Evolutionary conservation across 2,113 vertebrate species (phyloP).

Genomic region (Ia io): DNA sequence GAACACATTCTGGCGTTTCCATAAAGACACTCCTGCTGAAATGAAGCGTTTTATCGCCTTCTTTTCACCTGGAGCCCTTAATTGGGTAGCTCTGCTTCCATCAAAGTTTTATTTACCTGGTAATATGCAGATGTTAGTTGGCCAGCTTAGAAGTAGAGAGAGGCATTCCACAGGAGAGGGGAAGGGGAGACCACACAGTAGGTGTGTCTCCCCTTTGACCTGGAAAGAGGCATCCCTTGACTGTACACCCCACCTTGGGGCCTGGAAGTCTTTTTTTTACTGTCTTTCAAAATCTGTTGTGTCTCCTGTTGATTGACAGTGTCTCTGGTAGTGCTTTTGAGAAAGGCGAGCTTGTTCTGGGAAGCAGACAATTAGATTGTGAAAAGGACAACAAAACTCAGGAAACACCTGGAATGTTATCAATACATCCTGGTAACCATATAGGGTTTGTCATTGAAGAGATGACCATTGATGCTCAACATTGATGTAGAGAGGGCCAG

Average conservation of each 20-base stretch:
- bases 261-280: conserved; percentile 27
- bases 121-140: conserved; percentile 49
- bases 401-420: conserved; percentile 51
- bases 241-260: not conserved
- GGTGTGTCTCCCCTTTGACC: not conserved
- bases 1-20: conserved; percentile 51
- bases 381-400: conserved; percentile 17
- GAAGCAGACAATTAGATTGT: conserved; percentile 75
- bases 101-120: conserved; percentile 67
- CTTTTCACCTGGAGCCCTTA: conserved; percentile 71
- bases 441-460: conserved; percentile 68
- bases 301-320: conserved; percentile 68
- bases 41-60: conserved; percentile 57
- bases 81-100: conserved; percentile 66
- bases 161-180: conserved; percentile 5
- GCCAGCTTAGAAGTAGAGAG: conserved; percentile 7
- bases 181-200: not conserved
- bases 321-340: conserved; percentile 72
- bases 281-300: conserved; percentile 38
- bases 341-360: conserved; percentile 78
- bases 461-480: conserved; percentile 55
- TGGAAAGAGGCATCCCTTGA: not conserved
- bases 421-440: conserved; percentile 44
- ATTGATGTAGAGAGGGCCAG: conserved; percentile 65
- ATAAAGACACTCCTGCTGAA: conserved; percentile 65